Conservation (phyloP, 2,888 invertebrate genomes). For the Melieria crassipennis region DNA sequence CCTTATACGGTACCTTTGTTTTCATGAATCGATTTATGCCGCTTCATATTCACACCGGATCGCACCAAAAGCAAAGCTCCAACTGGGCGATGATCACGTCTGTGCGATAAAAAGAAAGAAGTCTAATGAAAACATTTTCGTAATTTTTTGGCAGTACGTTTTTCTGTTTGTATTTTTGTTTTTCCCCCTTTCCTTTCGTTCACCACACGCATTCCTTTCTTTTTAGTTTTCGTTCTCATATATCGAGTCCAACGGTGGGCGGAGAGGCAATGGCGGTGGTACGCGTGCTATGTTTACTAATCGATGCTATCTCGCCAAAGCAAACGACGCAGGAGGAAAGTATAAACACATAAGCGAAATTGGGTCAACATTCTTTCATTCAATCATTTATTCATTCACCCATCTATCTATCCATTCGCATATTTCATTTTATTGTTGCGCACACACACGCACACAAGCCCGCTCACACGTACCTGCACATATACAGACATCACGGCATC, state of each 20-base stretch:
- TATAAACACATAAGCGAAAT: constrained; percentile 47
- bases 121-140: constrained; percentile 28
- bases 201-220: neutral
- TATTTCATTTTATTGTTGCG: constrained; percentile 1
- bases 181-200: constrained; percentile 1
- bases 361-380: constrained; percentile 60
- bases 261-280: too few relatives aligned
- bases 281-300: too few relatives aligned
- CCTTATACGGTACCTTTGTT: too few relatives aligned
- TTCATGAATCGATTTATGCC: too few relatives aligned
- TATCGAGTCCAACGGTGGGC: too few relatives aligned
- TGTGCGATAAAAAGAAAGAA: constrained; percentile 24
- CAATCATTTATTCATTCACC: constrained; percentile 56
- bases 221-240: neutral
- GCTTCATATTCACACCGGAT: too few relatives aligned
- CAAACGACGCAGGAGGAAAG: constrained; percentile 24
- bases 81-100: constrained; percentile 22
- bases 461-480: constrained; percentile 6
- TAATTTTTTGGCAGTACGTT: constrained; percentile 5
- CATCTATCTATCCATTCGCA: constrained; percentile 15
- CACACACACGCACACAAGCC: constrained; percentile 9
- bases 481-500: neutral
- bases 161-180: neutral
- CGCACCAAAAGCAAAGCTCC: constrained; percentile 21
- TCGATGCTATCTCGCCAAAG: neutral